Evolutionary conservation across 2,797 vertebrate genomes (phyloP), one percentile per base, ranked within the genome.

Genomic region (Chloroceryle inda): DNA sequence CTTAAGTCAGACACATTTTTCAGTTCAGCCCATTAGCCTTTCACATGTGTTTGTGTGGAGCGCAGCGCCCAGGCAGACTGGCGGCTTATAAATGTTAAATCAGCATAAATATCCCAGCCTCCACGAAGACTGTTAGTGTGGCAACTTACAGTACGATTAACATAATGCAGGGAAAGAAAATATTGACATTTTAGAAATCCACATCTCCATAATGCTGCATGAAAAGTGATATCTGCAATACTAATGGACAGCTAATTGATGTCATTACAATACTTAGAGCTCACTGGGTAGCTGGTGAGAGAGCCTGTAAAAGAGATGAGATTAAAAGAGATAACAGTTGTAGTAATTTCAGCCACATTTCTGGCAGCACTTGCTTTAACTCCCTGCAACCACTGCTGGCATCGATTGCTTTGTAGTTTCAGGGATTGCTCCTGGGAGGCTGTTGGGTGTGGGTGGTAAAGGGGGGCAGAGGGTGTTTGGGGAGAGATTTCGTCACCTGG

Each of bases 211-310:
- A 95, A 93, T 61, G 90, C 77, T 33, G 16, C 44, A 73, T 33
- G 92, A 92, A 87, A 95, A 92, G 94, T 68, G 89, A 13, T 68
- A 93, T 97, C 96, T 95, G 91, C 17, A 26, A 64, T 80, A 72
- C 96, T 97, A 98, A 98, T 97, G 97, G 97, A 75, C 40, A 47
- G 66, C 72, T 97, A 97, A 98, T 96, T 92, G 97, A 95, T 96
- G 97, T 95, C 88, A 82, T 71, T 93, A 77, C 59, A 68, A 52
- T 91, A 72, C 94, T 87, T 64, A 87, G 40, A 58, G 77, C 84
- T 92, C 81, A 59, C 71, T 81, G 72, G 56, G 92, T 96, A 89
- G 89, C 92, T 89, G 50, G 77, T 40, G 44, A 64, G 75, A 75
- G 80, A 73, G 69, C 83, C 85, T 90, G 83, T 92, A 64, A 83